Conservation (phyloP, 2,113 vertebrate species). For the Rallus limicola region DNA sequence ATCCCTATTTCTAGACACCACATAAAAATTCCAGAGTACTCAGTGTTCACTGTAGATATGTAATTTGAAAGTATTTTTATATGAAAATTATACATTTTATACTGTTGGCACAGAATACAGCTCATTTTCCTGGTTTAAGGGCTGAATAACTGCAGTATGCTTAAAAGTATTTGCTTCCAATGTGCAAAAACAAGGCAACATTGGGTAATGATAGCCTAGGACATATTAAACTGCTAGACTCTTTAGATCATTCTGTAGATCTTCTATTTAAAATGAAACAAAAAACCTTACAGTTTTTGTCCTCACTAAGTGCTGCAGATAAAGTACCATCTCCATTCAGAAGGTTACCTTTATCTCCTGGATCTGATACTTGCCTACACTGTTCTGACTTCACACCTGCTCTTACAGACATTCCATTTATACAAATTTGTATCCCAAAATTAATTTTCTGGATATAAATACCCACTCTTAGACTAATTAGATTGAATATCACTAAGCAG, state of each 20-base stretch:
- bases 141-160: conserved; percentile 11
- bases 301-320: neutral
- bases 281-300: neutral
- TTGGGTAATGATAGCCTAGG: neutral
- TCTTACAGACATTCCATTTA: neutral
- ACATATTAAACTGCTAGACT: neutral
- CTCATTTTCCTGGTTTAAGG: conserved; percentile 32
- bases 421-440: neutral
- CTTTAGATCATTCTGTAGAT: neutral
- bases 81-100: conserved; percentile 63
- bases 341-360: neutral
- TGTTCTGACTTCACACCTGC: neutral
- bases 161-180: neutral
- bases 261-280: neutral
- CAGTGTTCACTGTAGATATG: conserved; percentile 21
- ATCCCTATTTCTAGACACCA: conserved; percentile 27
- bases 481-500: neutral
- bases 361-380: neutral
- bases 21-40: conserved; percentile 35
- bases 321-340: neutral
- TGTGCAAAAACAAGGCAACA: neutral
- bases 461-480: neutral
- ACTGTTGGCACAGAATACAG: conserved; percentile 17
- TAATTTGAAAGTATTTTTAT: conserved; percentile 74
- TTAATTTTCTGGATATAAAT: neutral